phyloP scores from a whole-genome alignment of 1,140 invertebrate species.

The Catajapyx aquilonaris region DNA sequence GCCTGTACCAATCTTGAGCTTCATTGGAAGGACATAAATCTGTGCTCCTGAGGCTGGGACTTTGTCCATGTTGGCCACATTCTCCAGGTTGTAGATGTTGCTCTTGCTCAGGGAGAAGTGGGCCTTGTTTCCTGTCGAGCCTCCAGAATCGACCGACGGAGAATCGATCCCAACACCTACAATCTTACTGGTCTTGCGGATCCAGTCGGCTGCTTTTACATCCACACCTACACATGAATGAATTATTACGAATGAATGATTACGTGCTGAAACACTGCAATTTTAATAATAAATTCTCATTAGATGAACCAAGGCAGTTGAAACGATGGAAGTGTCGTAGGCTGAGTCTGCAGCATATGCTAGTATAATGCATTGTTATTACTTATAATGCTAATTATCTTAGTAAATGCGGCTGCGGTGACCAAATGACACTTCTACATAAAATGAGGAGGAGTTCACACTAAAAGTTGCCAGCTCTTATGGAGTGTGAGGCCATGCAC shows the following conservation, averaged over 20 bases:
- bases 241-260: too few species aligned
- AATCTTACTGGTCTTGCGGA: neutral
- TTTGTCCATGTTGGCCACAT: neutral
- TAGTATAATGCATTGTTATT: neutral
- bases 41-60: neutral
- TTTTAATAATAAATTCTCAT: neutral
- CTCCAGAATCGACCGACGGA: constrained; percentile 1
- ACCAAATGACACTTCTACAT: too few species aligned
- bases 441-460: too few species aligned
- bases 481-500: too few species aligned
- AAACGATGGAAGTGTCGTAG: neutral
- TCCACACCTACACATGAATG: neutral
- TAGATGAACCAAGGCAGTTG: neutral
- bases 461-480: too few species aligned
- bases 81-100: neutral
- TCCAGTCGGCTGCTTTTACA: neutral
- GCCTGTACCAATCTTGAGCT: neutral
- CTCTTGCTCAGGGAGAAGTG: neutral
- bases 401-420: too few species aligned
- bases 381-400: neutral
- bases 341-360: neutral
- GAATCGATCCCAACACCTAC: constrained; percentile 3
- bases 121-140: neutral
- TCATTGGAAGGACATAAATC: neutral
- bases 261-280: neutral